phyloP scores from a whole-genome alignment of 1,140 invertebrate species.

The Drosophila sucinea region DNA sequence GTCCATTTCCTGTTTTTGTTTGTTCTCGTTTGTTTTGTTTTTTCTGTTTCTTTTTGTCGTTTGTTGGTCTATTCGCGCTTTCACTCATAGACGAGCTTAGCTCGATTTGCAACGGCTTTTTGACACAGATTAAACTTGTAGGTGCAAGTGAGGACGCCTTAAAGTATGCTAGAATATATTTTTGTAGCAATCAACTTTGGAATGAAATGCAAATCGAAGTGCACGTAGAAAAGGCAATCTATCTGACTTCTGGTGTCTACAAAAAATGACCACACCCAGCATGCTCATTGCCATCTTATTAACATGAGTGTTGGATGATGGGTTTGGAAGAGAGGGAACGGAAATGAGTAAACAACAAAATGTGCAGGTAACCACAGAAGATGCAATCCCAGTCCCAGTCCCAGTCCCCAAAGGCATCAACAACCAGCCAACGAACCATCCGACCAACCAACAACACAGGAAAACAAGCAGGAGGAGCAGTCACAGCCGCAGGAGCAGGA shows the following conservation, averaged over 20 bases:
- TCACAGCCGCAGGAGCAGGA: not conserved
- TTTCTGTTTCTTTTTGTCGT: constrained; percentile 24
- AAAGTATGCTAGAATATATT: not conserved
- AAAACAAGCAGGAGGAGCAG: not conserved
- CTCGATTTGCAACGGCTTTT: constrained; percentile 74
- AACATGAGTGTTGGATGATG: constrained; percentile 31
- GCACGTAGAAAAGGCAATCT: constrained; percentile 23
- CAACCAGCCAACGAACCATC: constrained; percentile 24
- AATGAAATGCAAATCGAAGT: constrained; percentile 73
- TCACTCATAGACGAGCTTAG: constrained; percentile 59
- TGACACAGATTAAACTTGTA: not conserved
- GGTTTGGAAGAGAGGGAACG: not conserved
- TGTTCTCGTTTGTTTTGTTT: constrained; percentile 46
- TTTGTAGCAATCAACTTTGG: constrained; percentile 50
- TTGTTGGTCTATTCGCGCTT: constrained; percentile 46
- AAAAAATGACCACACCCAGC: constrained; percentile 9
- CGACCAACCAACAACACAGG: not conserved
- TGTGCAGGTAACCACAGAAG: constrained; percentile 53
- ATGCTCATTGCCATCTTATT: constrained; percentile 46
- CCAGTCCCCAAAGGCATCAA: constrained; percentile 34
- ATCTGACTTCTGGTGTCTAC: not conserved
- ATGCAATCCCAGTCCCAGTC: constrained; percentile 25
- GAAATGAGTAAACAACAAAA: constrained; percentile 61
- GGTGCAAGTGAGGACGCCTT: not conserved
- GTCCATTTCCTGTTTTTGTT: constrained; percentile 81